Conservation (phyloP, 2,888 invertebrate genomes). For the Phalangium opilio region DNA sequence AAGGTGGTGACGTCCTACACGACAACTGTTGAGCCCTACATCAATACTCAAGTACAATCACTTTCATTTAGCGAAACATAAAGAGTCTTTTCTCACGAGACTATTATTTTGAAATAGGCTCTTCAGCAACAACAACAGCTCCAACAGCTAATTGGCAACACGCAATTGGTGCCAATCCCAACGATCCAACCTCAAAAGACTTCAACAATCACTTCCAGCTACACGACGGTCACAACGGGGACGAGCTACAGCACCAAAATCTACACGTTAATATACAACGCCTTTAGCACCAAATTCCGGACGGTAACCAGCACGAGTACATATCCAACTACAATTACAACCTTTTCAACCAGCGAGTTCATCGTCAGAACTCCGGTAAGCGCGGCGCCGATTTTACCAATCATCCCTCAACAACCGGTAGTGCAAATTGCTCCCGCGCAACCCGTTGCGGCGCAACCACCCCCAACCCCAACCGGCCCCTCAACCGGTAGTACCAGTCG, state of each 20-base stretch:
- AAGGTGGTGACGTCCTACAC: conserved; percentile 17
- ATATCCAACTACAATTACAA: conserved; percentile 20
- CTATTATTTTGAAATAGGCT: conserved; percentile 1
- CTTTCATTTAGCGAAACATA: no score
- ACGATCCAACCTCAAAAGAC: conserved; percentile 11
- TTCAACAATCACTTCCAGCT: conserved; percentile 19
- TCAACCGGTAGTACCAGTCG: no score
- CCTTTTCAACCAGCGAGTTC: not conserved
- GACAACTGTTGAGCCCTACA: conserved; percentile 19
- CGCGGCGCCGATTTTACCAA: no score
- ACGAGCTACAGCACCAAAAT: conserved; percentile 20
- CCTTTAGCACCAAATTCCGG: conserved; percentile 21
- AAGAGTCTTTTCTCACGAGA: no score
- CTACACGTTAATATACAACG: conserved; percentile 23
- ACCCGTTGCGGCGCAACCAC: no score
- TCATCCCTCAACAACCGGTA: no score
- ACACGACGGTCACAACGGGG: conserved; percentile 18
- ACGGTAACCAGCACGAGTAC: conserved; percentile 22
- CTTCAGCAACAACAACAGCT: conserved; percentile 17
- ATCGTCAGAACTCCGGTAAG: no score
- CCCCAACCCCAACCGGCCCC: no score
- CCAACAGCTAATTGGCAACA: conserved; percentile 14
- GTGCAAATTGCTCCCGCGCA: no score
- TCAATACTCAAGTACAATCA: conserved; percentile 17
- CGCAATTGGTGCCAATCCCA: conserved; percentile 4